These are phyloP conservation scores for Brachionus plicatilis DNA, from an alignment of 1,140 invertebrate species.

Conservation along the genomic window DNA sequence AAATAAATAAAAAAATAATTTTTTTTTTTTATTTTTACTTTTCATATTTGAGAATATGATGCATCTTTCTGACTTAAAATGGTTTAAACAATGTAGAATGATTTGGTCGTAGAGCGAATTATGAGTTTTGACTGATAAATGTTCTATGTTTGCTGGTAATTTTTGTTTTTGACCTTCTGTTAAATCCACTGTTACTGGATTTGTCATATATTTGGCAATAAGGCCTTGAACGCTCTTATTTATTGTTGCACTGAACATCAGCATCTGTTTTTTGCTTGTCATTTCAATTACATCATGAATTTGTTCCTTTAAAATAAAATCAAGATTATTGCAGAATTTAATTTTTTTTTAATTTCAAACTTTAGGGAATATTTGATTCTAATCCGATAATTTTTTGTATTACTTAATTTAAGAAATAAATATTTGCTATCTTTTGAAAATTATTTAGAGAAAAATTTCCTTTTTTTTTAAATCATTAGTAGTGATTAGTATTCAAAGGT, in stretches of 20 bases:
- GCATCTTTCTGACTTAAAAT: constrained; percentile 13
- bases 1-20: neutral
- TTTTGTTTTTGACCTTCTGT: constrained; percentile 31
- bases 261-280: constrained; percentile 33
- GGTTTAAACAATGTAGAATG: constrained; percentile 8
- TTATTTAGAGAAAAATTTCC: too few relatives aligned
- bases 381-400: too few relatives aligned
- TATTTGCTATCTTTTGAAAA: too few relatives aligned
- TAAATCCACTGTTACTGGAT: constrained; percentile 18
- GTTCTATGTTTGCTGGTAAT: constrained; percentile 30
- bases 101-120: neutral
- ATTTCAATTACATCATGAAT: constrained; percentile 38
- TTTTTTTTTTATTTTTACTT: neutral
- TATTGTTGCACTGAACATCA: constrained; percentile 37
- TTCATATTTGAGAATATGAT: constrained; percentile 36
- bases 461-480: too few relatives aligned
- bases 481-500: too few relatives aligned
- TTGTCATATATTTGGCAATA: constrained; percentile 27
- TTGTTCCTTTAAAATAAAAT: constrained; percentile 1
- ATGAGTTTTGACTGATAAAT: neutral
- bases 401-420: too few relatives aligned
- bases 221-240: constrained; percentile 34
- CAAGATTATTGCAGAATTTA: neutral
- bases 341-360: neutral
- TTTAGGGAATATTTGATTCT: too few relatives aligned